phyloP scores from a whole-genome alignment of 2,888 invertebrate species.

The Chydorus sphaericus region DNA sequence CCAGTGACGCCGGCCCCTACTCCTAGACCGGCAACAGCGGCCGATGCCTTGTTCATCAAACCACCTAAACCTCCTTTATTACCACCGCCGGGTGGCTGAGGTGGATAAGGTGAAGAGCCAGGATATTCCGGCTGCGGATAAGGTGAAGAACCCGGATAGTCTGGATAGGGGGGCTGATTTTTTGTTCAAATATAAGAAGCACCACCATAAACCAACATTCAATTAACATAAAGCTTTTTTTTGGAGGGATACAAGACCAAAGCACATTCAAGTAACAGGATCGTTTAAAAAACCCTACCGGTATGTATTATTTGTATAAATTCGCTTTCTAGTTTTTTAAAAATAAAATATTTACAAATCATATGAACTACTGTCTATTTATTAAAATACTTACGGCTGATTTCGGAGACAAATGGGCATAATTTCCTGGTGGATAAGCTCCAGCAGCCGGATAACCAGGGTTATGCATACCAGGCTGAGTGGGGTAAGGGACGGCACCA shows the following conservation, averaged over 20 bases:
- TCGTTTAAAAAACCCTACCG: too few species aligned
- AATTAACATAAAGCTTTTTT: background rate
- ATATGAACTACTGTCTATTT: background rate
- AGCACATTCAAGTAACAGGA: background rate
- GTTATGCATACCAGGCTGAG: conserved; percentile 7
- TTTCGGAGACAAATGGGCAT: conserved; percentile 4
- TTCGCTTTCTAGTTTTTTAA: too few species aligned
- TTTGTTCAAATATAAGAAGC: too few species aligned
- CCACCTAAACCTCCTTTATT: background rate
- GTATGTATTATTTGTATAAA: too few species aligned
- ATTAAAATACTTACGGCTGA: conserved; percentile 6
- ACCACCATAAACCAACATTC: too few species aligned
- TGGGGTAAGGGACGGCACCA: background rate
- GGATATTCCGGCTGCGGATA: background rate
- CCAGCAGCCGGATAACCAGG: background rate
- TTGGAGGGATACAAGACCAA: background rate
- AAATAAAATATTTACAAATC: background rate
- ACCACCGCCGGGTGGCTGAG: background rate
- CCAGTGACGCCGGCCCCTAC: background rate
- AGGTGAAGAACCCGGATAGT: background rate
- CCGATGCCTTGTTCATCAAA: background rate
- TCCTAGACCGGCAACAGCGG: background rate
- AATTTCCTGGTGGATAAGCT: background rate
- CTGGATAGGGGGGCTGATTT: background rate
- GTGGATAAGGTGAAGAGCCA: background rate